A percentile compares a stretch with the other conserved stretches of the same genome.
These are phyloP conservation scores for Argyresthia albistria DNA, from an alignment of 2,888 invertebrate species.

Conservation along the genomic window DNA sequence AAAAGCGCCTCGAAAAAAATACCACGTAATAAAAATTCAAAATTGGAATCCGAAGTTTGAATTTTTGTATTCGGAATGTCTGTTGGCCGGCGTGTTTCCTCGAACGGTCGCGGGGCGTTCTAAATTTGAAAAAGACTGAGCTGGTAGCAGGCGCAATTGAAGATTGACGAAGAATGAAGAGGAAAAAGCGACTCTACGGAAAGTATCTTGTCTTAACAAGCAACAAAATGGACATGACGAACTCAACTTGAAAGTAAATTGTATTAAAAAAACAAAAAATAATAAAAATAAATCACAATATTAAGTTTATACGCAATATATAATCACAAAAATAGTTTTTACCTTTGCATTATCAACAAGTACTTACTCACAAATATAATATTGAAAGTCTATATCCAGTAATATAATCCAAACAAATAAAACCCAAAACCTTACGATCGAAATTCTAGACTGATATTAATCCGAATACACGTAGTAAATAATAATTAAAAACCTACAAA, in stretches of 20 bases:
- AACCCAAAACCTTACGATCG: constrained; percentile 61
- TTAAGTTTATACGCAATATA: constrained; percentile 45
- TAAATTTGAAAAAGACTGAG: constrained; percentile 13
- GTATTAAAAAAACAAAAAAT: background rate
- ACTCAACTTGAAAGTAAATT: constrained; percentile 20
- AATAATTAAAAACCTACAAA: constrained; percentile 27
- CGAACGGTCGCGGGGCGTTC: constrained; percentile 6
- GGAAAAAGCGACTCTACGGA: constrained; percentile 46
- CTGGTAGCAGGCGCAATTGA: constrained; percentile 19
- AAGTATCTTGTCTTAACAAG: constrained; percentile 12
- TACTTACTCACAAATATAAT: constrained; percentile 29
- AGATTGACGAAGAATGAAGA: constrained; percentile 60
- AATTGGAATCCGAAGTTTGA: background rate
- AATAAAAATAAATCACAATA: constrained; percentile 28
- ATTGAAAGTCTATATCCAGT: constrained; percentile 1
- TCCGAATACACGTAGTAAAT: constrained; percentile 42
- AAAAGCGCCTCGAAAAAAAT: constrained; percentile 30
- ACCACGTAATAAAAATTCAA: constrained; percentile 20
- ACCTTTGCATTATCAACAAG: constrained; percentile 24
- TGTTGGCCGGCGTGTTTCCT: constrained; percentile 11
- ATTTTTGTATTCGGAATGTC: constrained; percentile 12
- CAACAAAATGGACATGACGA: constrained; percentile 24
- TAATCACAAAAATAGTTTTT: constrained; percentile 51
- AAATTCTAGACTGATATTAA: constrained; percentile 70
- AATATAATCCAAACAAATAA: constrained; percentile 40